Percentiles rank a stretch among this genome's conserved stretches.
Conservation (phyloP, 92 coral and sea anemone genomes). For the Epizoanthus stellaris region DNA sequence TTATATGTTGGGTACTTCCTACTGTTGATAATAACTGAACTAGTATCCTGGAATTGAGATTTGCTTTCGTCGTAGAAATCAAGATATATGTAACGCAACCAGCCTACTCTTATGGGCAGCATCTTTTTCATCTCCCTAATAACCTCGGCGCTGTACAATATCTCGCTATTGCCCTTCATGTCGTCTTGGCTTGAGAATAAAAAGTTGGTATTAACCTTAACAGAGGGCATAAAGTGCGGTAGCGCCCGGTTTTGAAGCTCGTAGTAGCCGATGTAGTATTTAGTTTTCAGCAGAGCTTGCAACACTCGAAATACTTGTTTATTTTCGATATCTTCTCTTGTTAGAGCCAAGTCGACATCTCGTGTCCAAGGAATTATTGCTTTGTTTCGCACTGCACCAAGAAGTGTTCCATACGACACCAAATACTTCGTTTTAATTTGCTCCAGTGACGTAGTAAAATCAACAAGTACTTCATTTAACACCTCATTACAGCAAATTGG, state of each 20-base stretch:
- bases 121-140: constrained; percentile 21
- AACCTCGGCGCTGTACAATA: constrained; percentile 29
- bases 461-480: constrained; percentile 20
- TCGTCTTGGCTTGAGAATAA: constrained; percentile 24
- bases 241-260: constrained; percentile 36
- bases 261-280: constrained; percentile 27
- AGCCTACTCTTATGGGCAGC: constrained; percentile 22
- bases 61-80: constrained; percentile 37
- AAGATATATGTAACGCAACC: constrained; percentile 24
- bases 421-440: constrained; percentile 10
- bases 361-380: constrained; percentile 36
- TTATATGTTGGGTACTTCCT: constrained; percentile 30
- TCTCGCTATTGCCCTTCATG: constrained; percentile 20
- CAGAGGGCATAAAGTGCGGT: constrained; percentile 38
- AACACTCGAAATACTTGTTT: constrained; percentile 7
- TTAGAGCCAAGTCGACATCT: constrained; percentile 30
- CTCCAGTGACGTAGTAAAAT: constrained; percentile 29
- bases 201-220: neutral
- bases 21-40: constrained; percentile 19
- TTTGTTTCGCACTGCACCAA: constrained; percentile 33
- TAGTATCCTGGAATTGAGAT: neutral
- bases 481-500: constrained; percentile 38
- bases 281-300: neutral
- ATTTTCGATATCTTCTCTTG: neutral
- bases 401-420: constrained; percentile 35